phyloP scores from a whole-genome alignment of 2,888 invertebrate genomes.

The Calephelis perditalis region DNA sequence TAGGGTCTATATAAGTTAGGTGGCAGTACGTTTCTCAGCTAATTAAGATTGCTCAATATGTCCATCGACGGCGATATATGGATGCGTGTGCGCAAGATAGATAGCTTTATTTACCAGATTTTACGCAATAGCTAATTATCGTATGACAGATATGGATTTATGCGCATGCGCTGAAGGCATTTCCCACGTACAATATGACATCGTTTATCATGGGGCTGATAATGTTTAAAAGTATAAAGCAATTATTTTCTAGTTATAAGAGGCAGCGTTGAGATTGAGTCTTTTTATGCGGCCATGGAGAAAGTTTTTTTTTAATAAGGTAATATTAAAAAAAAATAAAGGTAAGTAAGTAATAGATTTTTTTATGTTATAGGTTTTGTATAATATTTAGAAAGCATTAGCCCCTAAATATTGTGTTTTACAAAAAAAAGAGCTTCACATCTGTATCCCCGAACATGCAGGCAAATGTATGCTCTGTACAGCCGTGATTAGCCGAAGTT shows the following conservation, averaged over 20 bases:
- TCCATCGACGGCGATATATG: slow-evolving; percentile 46
- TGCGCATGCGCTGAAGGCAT: slow-evolving; percentile 10
- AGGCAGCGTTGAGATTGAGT: too few relatives aligned
- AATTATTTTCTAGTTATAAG: neutral
- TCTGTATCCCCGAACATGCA: too few relatives aligned
- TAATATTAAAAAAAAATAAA: too few relatives aligned
- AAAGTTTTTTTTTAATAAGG: too few relatives aligned
- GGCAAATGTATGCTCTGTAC: too few relatives aligned
- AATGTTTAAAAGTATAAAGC: slow-evolving; percentile 1
- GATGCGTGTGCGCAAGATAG: slow-evolving; percentile 42
- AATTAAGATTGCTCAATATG: slow-evolving; percentile 59
- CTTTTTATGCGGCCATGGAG: too few relatives aligned
- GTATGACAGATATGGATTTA: slow-evolving; percentile 37
- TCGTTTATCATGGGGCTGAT: slow-evolving; percentile 3
- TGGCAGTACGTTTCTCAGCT: slow-evolving; percentile 39
- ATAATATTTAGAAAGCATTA: too few relatives aligned
- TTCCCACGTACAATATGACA: slow-evolving; percentile 14
- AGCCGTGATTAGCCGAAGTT: too few relatives aligned
- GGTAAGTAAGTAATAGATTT: too few relatives aligned
- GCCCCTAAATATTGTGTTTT: too few relatives aligned
- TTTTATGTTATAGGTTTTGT: too few relatives aligned
- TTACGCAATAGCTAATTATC: slow-evolving; percentile 41
- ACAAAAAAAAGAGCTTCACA: too few relatives aligned
- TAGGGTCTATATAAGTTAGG: slow-evolving; percentile 32
- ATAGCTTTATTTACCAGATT: slow-evolving; percentile 37